These are phyloP conservation scores for Ramazzottius varieornatus DNA, from an alignment of 2,888 invertebrate species.

Conservation along the genomic window DNA sequence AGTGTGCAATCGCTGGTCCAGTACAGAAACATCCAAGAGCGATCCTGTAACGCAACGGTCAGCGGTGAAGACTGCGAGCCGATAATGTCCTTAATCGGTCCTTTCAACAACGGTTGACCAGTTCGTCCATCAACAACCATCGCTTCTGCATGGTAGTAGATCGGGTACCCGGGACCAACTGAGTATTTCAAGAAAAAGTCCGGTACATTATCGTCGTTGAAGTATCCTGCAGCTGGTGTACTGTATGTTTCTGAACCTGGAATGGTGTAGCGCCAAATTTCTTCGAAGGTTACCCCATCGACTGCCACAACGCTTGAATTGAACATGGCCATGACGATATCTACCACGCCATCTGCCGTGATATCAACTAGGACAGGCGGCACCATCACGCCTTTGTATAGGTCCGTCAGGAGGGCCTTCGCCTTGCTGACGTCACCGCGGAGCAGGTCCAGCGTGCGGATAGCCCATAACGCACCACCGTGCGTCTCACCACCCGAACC, in stretches of 20 bases:
- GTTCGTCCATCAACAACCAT: constrained; percentile 34
- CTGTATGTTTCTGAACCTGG: constrained; percentile 39
- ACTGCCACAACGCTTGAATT: constrained; percentile 44
- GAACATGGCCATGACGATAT: constrained; percentile 43
- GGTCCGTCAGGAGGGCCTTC: constrained; percentile 31
- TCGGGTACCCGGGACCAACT: constrained; percentile 40
- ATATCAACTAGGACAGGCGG: constrained; percentile 39
- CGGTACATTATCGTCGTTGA: constrained; percentile 43
- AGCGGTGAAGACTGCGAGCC: constrained; percentile 28
- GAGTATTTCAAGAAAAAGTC: constrained; percentile 47
- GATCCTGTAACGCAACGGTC: constrained; percentile 12
- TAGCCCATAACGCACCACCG: constrained; percentile 39
- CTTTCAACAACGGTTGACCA: constrained; percentile 32
- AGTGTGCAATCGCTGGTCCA: constrained; percentile 43
- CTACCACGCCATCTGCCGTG: constrained; percentile 39
- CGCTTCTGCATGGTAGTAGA: constrained; percentile 38
- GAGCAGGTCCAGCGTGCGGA: constrained; percentile 29
- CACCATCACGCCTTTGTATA: constrained; percentile 36
- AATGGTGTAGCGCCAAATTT: constrained; percentile 45
- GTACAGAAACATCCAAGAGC: constrained; percentile 41
- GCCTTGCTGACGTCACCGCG: constrained; percentile 25
- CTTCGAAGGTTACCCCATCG: constrained; percentile 36
- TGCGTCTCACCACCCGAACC: constrained; percentile 44
- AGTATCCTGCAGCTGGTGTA: constrained; percentile 48
- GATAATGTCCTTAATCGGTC: constrained; percentile 33